Percentiles rank a stretch among this genome's conserved stretches.
Evolutionary conservation across 2,888 invertebrate genomes (phyloP).

Genomic region (Bombyx huttoni): DNA sequence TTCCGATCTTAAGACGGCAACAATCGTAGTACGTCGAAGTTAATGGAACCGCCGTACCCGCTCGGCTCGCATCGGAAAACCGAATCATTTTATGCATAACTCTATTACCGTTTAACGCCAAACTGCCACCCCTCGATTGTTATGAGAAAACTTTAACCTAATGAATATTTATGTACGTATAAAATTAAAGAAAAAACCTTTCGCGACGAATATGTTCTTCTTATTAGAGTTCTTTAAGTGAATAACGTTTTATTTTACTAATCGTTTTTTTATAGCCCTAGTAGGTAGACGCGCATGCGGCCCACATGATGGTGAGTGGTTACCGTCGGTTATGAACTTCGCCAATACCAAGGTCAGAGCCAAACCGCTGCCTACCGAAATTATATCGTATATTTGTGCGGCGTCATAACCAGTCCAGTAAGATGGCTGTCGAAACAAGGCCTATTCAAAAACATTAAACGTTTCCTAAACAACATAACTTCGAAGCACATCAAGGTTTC

Average conservation of each 20-base stretch:
- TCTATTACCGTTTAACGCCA: slow-evolving; percentile 1
- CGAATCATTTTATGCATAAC: slow-evolving; percentile 34
- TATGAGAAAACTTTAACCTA: neutral
- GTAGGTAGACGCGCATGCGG: too few species aligned
- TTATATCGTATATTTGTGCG: neutral
- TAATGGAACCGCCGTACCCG: slow-evolving; percentile 41
- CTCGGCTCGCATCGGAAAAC: slow-evolving; percentile 1
- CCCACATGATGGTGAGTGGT: too few species aligned
- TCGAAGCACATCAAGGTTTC: neutral
- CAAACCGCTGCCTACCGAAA: too few species aligned
- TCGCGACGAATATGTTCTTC: too few species aligned
- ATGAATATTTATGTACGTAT: slow-evolving; percentile 2
- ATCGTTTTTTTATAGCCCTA: too few species aligned
- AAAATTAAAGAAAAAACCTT: slow-evolving; percentile 2
- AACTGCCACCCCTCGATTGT: neutral
- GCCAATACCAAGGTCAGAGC: too few species aligned
- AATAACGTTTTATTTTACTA: neutral
- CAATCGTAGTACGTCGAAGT: slow-evolving; percentile 54
- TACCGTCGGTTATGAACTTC: too few species aligned
- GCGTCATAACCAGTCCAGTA: neutral
- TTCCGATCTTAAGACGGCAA: slow-evolving; percentile 57
- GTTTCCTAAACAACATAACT: neutral
- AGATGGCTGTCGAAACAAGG: neutral
- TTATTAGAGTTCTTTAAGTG: too few species aligned
- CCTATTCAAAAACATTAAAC: neutral